Base-by-base conservation (phyloP, 1,140 invertebrate species). In the Archivesica marissinica region DNA sequence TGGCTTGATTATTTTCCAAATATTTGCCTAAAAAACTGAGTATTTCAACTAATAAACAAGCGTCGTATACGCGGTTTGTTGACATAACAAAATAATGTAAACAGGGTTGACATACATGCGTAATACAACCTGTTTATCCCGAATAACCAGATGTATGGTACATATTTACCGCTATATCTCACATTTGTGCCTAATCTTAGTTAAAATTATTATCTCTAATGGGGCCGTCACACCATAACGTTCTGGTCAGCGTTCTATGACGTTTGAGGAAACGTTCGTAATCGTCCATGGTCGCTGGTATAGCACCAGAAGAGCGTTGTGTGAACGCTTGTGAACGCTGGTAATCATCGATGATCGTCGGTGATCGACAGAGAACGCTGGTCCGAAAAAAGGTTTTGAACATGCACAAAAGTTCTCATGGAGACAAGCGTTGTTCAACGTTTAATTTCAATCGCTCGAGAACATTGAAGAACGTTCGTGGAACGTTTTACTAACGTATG, bases 401-500 rank as follows among this genome's bases (percentile, higher is more conserved):
- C 64, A 68, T 39, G 64, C 64, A 38, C 64, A 41, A n/a, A n/a
- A n/a, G n/a, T n/a, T n/a, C n/a, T n/a, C n/a, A n/a, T n/a, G n/a
- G n/a, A n/a, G n/a, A 52, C 70, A 39, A 75, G 70, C 70, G 70
- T 75, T 75, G 41, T 75, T 75, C 70, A 75, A 75, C 70, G 70
- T 75, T 75, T 75, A 75, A 47, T 50, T 75, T 75, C 52, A 38
- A 68, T n/a, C n/a, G n/a, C n/a, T n/a, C n/a, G n/a, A n/a, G n/a
- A 68, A 68, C 64, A 38, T 39, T 39, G 2, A 68, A 68, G 64
- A 39, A 68, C 64, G 64, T 68, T 68, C 64, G 20, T 39, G 64
- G 64, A 68, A 75, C 70, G 70, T 75, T 75, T 75, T 75, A 75
- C 70, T 75, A 75, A 75, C 70, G 41, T 75, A 50, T 25, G 70